phyloP scores from a whole-genome alignment of 2,113 vertebrate genomes.

The Pao palembangensis region DNA sequence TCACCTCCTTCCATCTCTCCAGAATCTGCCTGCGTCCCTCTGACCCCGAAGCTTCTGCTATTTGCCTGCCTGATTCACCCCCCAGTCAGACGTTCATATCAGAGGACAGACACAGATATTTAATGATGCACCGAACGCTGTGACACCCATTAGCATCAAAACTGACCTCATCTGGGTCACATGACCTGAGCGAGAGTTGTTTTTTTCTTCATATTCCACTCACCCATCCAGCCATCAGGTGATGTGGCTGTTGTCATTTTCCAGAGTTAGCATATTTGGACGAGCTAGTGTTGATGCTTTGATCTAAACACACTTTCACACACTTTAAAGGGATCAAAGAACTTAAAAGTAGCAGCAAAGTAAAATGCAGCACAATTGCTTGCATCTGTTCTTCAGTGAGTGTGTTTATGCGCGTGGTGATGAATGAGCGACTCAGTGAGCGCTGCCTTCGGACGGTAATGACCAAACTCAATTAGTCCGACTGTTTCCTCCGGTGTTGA shows the following conservation, averaged over 20 bases:
- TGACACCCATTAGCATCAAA: background rate
- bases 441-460: conserved; percentile 59
- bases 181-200: too few relatives aligned
- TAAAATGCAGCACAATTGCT: conserved; percentile 3
- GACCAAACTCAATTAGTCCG: conserved; percentile 63
- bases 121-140: background rate
- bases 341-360: conserved; percentile 1
- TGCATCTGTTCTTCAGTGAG: conserved; percentile 17
- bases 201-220: too few relatives aligned
- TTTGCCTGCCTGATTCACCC: conserved; percentile 8
- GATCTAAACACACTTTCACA: background rate
- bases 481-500: conserved; percentile 24
- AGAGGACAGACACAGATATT: background rate
- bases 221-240: too few relatives aligned
- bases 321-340: conserved; percentile 7
- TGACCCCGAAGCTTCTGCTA: conserved; percentile 39
- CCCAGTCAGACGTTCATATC: conserved; percentile 15
- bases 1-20: background rate
- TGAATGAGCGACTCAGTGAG: conserved; percentile 39
- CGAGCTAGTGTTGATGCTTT: background rate
- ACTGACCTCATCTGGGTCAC: too few relatives aligned
- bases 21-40: conserved; percentile 8
- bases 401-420: conserved; percentile 37
- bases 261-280: too few relatives aligned
- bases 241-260: too few relatives aligned